Conservation (phyloP, 1,140 invertebrate species). For the Drosophila tani region DNA sequence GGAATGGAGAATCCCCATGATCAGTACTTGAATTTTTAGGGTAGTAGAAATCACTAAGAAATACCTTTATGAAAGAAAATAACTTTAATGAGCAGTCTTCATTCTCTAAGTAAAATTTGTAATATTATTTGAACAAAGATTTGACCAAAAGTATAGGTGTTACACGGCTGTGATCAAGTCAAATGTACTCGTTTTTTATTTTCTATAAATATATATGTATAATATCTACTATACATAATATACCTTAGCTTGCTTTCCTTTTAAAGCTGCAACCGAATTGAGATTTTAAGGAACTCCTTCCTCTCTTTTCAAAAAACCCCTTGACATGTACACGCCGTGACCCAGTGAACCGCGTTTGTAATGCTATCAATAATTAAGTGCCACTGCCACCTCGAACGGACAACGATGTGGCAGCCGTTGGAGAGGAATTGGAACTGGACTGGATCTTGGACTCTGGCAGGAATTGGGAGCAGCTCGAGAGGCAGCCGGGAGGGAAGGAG, state of each 20-base stretch:
- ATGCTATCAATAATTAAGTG: conserved; percentile 83
- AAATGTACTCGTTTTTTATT: no score
- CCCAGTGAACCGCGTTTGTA: conserved; percentile 76
- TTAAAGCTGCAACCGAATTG: conserved; percentile 22
- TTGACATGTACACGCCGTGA: conserved; percentile 60
- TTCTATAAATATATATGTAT: no score
- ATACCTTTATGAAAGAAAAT: no score
- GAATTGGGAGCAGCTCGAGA: not conserved
- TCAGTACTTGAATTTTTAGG: not conserved
- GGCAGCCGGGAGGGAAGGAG: not conserved
- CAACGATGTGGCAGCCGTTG: conserved; percentile 28
- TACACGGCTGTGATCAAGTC: no score
- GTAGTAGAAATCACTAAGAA: no score
- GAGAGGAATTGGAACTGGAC: conserved; percentile 20
- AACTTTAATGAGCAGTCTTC: no score
- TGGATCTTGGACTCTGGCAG: not conserved
- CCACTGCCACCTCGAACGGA: conserved; percentile 70
- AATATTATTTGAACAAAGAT: no score
- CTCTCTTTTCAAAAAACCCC: conserved; percentile 1
- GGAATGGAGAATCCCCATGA: not conserved
- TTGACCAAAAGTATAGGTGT: no score
- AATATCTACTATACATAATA: no score
- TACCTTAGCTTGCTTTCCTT: not conserved
- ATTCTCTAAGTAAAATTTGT: no score
- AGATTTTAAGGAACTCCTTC: conserved; percentile 38